phyloP scores from a whole-genome alignment of 2,797 vertebrate species.

The Sebastes kiyomatsui region DNA sequence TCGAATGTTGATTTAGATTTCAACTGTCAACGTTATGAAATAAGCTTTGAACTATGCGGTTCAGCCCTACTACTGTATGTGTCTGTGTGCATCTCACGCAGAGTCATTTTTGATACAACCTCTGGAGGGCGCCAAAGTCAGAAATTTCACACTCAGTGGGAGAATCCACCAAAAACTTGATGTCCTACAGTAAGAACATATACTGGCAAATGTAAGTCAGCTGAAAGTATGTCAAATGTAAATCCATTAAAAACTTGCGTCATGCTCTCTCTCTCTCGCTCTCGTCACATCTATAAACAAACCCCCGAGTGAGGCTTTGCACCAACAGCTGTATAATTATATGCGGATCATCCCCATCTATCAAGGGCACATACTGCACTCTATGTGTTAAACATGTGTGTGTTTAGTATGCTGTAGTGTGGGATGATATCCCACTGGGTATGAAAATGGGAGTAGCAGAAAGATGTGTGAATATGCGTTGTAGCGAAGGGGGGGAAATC shows the following conservation, averaged over 20 bases:
- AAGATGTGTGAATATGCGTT: slow-evolving; percentile 12
- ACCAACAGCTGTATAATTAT: slow-evolving; percentile 23
- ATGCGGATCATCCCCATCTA: slow-evolving; percentile 38
- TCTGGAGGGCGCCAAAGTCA: not conserved
- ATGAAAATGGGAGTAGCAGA: slow-evolving; percentile 49
- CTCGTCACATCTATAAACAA: not conserved
- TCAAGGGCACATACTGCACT: slow-evolving; percentile 13
- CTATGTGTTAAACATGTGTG: slow-evolving; percentile 14
- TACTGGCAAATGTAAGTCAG: not conserved
- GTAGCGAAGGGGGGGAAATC: not conserved
- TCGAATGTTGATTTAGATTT: not conserved
- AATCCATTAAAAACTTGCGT: not conserved
- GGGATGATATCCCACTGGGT: slow-evolving; percentile 42
- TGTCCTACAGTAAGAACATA: not conserved
- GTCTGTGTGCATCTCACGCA: not conserved
- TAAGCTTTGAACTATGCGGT: not conserved
- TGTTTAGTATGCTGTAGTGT: slow-evolving; percentile 17
- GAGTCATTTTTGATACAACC: not conserved
- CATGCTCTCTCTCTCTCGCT: not conserved
- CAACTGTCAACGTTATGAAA: not conserved
- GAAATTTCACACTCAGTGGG: not conserved
- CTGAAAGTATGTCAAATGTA: not conserved
- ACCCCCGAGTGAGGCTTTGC: not conserved
- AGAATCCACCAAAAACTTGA: not conserved
- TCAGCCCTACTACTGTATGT: too few relatives aligned